A percentile compares a stretch with the other conserved stretches of the same genome.
Evolutionary conservation across 1,140 invertebrate genomes (phyloP).

Genomic region (Kradibia gibbosae): DNA sequence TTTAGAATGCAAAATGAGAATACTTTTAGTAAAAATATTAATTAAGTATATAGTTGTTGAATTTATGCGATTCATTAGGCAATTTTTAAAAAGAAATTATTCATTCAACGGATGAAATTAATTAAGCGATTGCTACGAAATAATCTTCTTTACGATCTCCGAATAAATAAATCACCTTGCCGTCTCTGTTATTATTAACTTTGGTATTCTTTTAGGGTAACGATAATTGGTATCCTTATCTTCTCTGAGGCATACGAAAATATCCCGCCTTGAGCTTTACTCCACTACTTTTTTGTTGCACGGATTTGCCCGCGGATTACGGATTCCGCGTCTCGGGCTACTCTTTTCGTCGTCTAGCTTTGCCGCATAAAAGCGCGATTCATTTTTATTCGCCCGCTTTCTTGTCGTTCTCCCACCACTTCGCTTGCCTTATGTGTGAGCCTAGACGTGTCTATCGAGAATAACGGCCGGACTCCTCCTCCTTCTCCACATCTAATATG

Average conservation of each 20-base stretch:
- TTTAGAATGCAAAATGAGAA: too few relatives aligned
- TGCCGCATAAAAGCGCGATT: constrained; percentile 12
- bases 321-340: not conserved
- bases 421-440: not conserved
- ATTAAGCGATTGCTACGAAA: not conserved
- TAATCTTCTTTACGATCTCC: not conserved
- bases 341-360: not conserved
- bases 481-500: constrained; percentile 1
- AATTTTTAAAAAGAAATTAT: too few relatives aligned
- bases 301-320: constrained; percentile 11
- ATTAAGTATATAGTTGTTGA: too few relatives aligned
- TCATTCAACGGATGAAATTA: not conserved
- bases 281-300: constrained; percentile 8
- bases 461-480: not conserved
- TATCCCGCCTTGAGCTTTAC: not conserved
- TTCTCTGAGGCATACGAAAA: not conserved
- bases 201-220: constrained; percentile 1
- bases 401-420: not conserved
- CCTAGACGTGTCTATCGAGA: not conserved
- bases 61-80: too few relatives aligned
- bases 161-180: constrained; percentile 10
- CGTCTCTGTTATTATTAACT: not conserved
- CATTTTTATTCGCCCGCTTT: constrained; percentile 2
- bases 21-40: too few relatives aligned
- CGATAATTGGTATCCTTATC: not conserved